phyloP scores from a whole-genome alignment of 1,140 invertebrate genomes.

The Planococcus citri region DNA sequence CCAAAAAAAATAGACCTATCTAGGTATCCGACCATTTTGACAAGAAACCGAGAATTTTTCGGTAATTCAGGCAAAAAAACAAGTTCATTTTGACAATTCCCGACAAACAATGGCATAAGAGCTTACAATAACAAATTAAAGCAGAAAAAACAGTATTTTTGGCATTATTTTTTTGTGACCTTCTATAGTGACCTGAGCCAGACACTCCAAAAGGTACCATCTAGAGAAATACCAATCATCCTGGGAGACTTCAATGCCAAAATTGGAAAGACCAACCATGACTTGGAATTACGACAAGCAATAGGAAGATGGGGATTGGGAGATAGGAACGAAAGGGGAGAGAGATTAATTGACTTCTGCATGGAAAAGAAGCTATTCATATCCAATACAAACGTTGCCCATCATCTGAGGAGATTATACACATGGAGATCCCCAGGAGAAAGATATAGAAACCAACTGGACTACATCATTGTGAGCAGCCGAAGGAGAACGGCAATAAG shows the following conservation, averaged over 20 bases:
- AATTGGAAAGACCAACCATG: conserved; percentile 5
- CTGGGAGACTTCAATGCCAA: conserved; percentile 5
- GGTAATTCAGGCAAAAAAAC: too few relatives aligned
- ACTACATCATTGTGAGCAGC: conserved; percentile 24
- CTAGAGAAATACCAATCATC: neutral
- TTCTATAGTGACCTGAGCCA: neutral
- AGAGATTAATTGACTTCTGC: conserved; percentile 23
- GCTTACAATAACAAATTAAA: too few relatives aligned
- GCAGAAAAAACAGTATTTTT: too few relatives aligned
- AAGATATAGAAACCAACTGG: conserved; percentile 27
- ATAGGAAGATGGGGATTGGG: conserved; percentile 22
- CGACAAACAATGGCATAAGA: too few relatives aligned
- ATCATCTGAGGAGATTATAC: conserved; percentile 26
- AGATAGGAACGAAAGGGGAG: conserved; percentile 27
- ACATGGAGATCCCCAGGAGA: conserved; percentile 28
- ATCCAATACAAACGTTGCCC: conserved; percentile 23
- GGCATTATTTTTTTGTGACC: too few relatives aligned
- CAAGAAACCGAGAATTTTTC: too few relatives aligned
- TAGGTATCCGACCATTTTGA: too few relatives aligned
- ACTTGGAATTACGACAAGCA: neutral
- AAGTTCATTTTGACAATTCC: too few relatives aligned
- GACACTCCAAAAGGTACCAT: neutral
- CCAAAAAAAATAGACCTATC: too few relatives aligned
- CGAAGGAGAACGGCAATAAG: conserved; percentile 20
- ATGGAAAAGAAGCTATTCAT: conserved; percentile 22